Evolutionary conservation across 2,797 vertebrate species (phyloP).

Genomic region (Dipus sagitta): DNA sequence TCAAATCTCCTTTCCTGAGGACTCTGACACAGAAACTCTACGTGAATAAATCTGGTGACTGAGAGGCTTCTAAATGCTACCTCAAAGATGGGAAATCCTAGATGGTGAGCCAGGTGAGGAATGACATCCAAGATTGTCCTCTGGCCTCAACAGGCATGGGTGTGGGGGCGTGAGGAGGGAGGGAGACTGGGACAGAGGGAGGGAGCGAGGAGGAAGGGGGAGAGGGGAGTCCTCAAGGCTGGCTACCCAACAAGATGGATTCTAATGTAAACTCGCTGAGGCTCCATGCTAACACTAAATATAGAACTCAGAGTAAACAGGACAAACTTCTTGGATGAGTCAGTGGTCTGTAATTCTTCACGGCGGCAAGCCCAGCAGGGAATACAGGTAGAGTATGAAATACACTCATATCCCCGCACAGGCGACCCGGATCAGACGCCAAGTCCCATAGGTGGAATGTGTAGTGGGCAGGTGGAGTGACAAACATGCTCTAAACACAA

Average conservation of each 20-base stretch:
- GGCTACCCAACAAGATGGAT: background rate
- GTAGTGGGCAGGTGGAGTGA: constrained; percentile 24
- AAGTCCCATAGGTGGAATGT: constrained; percentile 29
- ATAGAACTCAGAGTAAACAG: background rate
- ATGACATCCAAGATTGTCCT: no score
- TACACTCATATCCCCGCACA: background rate
- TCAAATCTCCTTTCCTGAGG: background rate
- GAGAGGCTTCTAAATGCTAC: background rate
- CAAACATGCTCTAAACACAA: constrained; percentile 43
- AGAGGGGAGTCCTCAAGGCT: background rate
- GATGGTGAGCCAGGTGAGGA: no score
- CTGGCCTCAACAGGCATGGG: no score
- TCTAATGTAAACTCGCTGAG: background rate
- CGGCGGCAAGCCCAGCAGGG: background rate
- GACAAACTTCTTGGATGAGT: background rate
- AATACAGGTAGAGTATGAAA: constrained; percentile 27
- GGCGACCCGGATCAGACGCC: constrained; percentile 38
- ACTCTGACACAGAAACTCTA: background rate
- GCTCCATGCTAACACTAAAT: constrained; percentile 11
- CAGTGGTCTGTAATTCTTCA: constrained; percentile 43
- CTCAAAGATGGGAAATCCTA: no score
- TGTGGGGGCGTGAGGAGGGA: no score
- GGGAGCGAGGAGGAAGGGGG: no score
- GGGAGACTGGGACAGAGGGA: no score
- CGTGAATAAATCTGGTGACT: background rate